These are phyloP conservation scores for Sebastes steindachneri DNA, from an alignment of 2,797 vertebrate species.

Conservation along the genomic window DNA sequence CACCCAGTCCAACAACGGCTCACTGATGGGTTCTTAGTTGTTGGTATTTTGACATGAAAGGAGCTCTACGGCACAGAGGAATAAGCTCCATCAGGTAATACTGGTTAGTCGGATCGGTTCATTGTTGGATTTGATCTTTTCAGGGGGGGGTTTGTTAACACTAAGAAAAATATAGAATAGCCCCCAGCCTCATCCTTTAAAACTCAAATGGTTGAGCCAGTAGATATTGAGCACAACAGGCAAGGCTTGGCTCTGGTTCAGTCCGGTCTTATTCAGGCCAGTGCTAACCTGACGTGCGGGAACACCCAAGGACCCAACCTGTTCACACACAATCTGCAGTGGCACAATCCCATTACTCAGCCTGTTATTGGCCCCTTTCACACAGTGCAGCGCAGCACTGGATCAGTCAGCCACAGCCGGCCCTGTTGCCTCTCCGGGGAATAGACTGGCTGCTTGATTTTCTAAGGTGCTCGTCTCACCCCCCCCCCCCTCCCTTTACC, in stretches of 20 bases:
- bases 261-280: constrained; percentile 53
- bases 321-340: constrained; percentile 77
- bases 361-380: constrained; percentile 79
- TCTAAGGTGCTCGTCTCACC: constrained; percentile 69
- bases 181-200: neutral
- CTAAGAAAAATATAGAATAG: constrained; percentile 2
- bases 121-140: constrained; percentile 17
- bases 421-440: constrained; percentile 65
- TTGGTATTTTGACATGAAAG: neutral
- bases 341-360: constrained; percentile 83
- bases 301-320: constrained; percentile 79
- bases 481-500: constrained; percentile 32
- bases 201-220: constrained; percentile 11
- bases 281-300: constrained; percentile 66
- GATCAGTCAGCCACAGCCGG: constrained; percentile 76
- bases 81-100: neutral
- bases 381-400: constrained; percentile 70
- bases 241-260: constrained; percentile 26
- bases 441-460: constrained; percentile 74
- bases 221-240: constrained; percentile 40
- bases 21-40: neutral
- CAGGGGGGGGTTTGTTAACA: neutral
- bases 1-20: neutral
- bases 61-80: neutral
- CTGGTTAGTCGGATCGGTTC: neutral